Evolutionary conservation across 2,113 vertebrate genomes (phyloP).

Genomic region (Pedetes capensis): DNA sequence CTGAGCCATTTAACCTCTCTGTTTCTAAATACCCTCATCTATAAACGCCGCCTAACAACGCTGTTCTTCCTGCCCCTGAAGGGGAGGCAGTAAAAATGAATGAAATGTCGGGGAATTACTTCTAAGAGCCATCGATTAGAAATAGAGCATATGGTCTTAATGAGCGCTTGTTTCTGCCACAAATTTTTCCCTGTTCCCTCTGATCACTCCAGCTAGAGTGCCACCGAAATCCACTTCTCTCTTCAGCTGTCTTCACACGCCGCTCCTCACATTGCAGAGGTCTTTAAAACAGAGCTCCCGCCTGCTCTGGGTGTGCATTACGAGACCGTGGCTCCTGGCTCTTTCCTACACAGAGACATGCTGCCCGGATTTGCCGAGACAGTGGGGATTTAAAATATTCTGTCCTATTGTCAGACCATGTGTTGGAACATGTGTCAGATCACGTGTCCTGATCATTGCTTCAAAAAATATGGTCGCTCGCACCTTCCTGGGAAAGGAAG

Average conservation of each 20-base stretch:
- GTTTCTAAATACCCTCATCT: conserved; percentile 73
- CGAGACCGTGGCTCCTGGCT: background rate
- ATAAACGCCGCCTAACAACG: conserved; percentile 59
- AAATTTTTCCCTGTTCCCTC: conserved; percentile 62
- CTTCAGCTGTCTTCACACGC: conserved; percentile 32
- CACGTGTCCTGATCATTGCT: conserved; percentile 64
- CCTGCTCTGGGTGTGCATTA: background rate
- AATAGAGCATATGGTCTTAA: conserved; percentile 79
- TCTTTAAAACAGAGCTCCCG: conserved; percentile 40
- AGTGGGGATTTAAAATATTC: conserved; percentile 64
- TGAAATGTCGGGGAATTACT: conserved; percentile 75
- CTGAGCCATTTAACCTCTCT: conserved; percentile 77
- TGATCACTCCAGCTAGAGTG: conserved; percentile 41
- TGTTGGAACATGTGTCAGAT: conserved; percentile 72
- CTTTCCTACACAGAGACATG: background rate
- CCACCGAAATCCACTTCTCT: conserved; percentile 42
- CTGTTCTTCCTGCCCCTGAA: conserved; percentile 67
- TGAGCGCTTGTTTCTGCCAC: conserved; percentile 71
- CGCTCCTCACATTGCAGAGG: conserved; percentile 22
- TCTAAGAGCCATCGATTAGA: conserved; percentile 76
- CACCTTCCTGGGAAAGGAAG: conserved; percentile 66
- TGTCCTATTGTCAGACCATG: conserved; percentile 66
- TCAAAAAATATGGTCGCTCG: conserved; percentile 69
- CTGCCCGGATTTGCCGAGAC: background rate
- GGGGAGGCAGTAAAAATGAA: conserved; percentile 77